These are phyloP conservation scores for Aricia agestis DNA, from an alignment of 1,140 invertebrate species.

Conservation along the genomic window DNA sequence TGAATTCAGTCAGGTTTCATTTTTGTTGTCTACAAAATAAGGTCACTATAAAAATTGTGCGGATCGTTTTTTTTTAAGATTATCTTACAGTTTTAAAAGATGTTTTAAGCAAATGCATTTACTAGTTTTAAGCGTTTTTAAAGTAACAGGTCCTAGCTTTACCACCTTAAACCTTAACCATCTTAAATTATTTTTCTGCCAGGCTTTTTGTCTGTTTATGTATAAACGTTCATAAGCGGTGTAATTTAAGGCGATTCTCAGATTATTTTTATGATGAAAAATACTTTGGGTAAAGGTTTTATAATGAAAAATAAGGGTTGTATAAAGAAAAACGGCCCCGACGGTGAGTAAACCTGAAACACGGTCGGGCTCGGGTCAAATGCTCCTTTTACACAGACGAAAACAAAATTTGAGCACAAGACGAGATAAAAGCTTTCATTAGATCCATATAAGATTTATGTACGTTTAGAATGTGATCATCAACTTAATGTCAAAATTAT, in stretches of 20 bases:
- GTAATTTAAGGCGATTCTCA: constrained; percentile 1
- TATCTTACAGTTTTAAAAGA: not conserved
- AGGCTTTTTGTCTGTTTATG: not conserved
- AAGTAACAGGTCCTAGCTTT: not conserved
- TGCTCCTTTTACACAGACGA: not conserved
- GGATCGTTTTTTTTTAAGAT: not conserved
- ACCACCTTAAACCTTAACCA: not conserved
- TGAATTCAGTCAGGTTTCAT: not conserved
- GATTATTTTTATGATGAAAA: constrained; percentile 3
- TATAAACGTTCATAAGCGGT: constrained; percentile 1
- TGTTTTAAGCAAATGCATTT: not conserved
- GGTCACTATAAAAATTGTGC: not conserved
- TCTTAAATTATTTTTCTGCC: no score
- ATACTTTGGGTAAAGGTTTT: constrained; percentile 8
- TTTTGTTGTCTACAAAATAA: not conserved
- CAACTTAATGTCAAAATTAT: no score
- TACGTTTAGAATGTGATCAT: no score
- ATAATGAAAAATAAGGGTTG: constrained; percentile 14
- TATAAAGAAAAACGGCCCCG: constrained; percentile 3
- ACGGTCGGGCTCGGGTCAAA: not conserved
- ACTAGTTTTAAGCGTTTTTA: not conserved
- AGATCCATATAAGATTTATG: not conserved
- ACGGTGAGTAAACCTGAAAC: constrained; percentile 6
- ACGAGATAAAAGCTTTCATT: not conserved
- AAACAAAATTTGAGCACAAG: not conserved